phyloP scores from a whole-genome alignment of 2,113 vertebrate species.

The Ploceus nigricollis region DNA sequence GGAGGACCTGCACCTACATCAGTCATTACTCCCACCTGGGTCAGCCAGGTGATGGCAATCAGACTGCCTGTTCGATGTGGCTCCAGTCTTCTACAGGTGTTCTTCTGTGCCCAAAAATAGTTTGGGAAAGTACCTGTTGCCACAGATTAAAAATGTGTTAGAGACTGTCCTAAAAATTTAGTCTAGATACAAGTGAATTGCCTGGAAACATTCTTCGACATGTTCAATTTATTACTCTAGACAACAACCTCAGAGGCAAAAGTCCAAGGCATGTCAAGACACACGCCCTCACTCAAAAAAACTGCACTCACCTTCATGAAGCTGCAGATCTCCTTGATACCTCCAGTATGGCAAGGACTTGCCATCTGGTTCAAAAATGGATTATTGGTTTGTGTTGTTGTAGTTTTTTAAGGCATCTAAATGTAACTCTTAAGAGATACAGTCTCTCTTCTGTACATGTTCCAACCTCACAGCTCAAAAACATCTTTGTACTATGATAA shows the following conservation, averaged over 20 bases:
- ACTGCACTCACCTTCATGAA: not conserved
- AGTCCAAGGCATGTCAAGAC: not conserved
- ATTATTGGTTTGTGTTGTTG: not conserved
- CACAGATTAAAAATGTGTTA: not conserved
- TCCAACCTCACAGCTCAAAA: not conserved
- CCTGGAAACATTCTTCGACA: not conserved
- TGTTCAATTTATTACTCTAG: not conserved
- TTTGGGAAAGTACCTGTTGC: not conserved
- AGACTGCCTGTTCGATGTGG: not conserved
- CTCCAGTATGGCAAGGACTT: not conserved
- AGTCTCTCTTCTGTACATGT: not conserved
- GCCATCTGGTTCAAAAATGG: not conserved
- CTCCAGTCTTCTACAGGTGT: not conserved
- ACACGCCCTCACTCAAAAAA: not conserved
- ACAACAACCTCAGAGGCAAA: not conserved
- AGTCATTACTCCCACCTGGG: not conserved
- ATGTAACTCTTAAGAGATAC: not conserved
- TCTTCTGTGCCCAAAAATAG: not conserved
- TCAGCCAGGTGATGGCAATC: not conserved
- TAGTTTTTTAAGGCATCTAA: not conserved
- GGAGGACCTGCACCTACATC: not conserved
- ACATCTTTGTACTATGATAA: not conserved
- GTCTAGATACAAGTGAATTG: not conserved
- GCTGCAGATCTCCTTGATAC: not conserved
- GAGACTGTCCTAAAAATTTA: not conserved